phyloP scores from a whole-genome alignment of 2,113 vertebrate species.

The Amazona vittata region DNA sequence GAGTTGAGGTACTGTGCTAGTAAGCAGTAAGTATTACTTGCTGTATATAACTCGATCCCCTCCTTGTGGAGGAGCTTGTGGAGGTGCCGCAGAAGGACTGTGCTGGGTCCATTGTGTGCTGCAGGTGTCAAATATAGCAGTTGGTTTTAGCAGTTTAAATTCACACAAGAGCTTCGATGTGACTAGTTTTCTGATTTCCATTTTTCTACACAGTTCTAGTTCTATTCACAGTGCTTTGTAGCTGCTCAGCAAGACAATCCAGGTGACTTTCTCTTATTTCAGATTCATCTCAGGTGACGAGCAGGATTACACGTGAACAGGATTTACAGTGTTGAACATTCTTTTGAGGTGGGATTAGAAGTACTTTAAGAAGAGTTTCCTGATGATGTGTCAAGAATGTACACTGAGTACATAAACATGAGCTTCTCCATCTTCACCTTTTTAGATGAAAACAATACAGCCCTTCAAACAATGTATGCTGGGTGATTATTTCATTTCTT shows the following conservation, averaged over 20 bases:
- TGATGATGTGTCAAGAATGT: not conserved
- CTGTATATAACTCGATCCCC: not conserved
- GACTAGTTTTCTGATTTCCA: not conserved
- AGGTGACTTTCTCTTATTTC: not conserved
- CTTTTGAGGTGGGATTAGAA: slow-evolving; percentile 2
- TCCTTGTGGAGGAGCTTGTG: not conserved
- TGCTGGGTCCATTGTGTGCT: not conserved
- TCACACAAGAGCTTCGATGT: not conserved
- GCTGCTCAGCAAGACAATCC: not conserved
- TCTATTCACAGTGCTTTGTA: not conserved
- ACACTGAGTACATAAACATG: not conserved
- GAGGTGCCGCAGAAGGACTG: not conserved
- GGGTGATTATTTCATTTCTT: not conserved
- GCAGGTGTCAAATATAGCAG: not conserved
- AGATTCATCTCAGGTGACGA: not conserved
- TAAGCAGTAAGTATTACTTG: not conserved
- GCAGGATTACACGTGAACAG: rapidly evolving
- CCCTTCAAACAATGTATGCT: not conserved
- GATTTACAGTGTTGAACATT: not conserved
- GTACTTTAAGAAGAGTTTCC: slow-evolving; percentile 15
- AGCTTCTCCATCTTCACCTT: not conserved
- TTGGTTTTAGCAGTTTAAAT: not conserved
- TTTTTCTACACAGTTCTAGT: not conserved
- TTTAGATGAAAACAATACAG: not conserved
- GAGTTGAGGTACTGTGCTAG: not conserved